These are phyloP conservation scores for Noctuana brunneofusca DNA, from an alignment of 2,888 invertebrate species.

Conservation along the genomic window DNA sequence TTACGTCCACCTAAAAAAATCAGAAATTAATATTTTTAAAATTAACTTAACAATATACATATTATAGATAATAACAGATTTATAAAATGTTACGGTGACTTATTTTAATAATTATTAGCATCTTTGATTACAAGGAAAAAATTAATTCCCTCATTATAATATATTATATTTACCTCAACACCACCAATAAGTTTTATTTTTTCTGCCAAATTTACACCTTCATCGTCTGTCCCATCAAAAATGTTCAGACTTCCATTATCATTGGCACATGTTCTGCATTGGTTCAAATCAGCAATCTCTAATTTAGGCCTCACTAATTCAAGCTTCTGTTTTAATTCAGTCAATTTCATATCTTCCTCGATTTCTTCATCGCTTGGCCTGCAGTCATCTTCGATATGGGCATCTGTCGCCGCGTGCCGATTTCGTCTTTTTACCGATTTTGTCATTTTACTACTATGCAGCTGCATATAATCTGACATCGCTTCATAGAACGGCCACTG, in stretches of 20 bases:
- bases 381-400: conserved; percentile 39
- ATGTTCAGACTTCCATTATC: conserved; percentile 62
- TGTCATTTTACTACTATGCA: conserved; percentile 44
- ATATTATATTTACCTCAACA: conserved; percentile 54
- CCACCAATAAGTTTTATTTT: conserved; percentile 65
- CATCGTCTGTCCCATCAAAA: conserved; percentile 56
- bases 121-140: not conserved
- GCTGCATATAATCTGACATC: conserved; percentile 57
- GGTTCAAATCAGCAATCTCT: conserved; percentile 49
- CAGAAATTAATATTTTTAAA: not conserved
- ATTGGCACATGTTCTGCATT: conserved; percentile 63
- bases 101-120: not conserved
- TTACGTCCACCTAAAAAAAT: conserved; percentile 63
- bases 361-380: conserved; percentile 61
- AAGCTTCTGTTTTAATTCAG: conserved; percentile 65
- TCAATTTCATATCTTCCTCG: conserved; percentile 71
- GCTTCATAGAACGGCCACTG: conserved; percentile 73
- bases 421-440: conserved; percentile 2
- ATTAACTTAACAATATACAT: no score
- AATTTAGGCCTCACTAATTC: conserved; percentile 55
- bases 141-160: no score
- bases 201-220: conserved; percentile 60
- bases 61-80: no score
- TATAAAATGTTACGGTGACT: no score
- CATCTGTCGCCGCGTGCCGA: conserved; percentile 36